Evolutionary conservation across 2,113 vertebrate genomes (phyloP), one percentile per base, ranked within the genome.

Genomic region (Tachysurus fulvidraco): DNA sequence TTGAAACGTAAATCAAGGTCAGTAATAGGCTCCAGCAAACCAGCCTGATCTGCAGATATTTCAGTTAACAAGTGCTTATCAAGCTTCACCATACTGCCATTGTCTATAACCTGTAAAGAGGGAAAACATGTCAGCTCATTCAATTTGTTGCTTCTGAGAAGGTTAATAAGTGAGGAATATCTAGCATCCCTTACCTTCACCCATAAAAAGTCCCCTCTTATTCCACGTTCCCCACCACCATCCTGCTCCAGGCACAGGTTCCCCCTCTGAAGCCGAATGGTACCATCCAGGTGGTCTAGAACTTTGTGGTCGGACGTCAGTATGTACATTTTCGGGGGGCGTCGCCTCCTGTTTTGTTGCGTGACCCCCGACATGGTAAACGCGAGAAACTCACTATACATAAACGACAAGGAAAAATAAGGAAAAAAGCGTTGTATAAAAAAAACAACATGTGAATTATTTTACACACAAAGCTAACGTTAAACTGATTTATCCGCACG

Each of bases 21-120:
- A 1, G 69, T 41, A 1, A 96, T 93, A 0, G 96, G 92, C 86
- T 96, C 95, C 89, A 96, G 82, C 30, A 96, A 89, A 28, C 92
- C 90, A 0, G 85, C 90, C 0, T 93, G 79, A 1, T 93, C 90
- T 1, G 81, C 2, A 0, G 91, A 88, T 8, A 96, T 84, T 19
- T 96, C 95, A 0, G 21, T 57, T 46, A 95, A 91, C 3, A 82
- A 87, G 57, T 83, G 91, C 25, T 76, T 92, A 3, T 95, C 94
- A 21, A 96, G 50, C 90, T 92, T 93, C 21, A 95, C 85, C 89
- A 94, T 84, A 0, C 67, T 25, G 16, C 86, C 89, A 3, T 91
- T 93, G 86, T 96, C 96, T 55, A 95, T 76, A 54, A 96, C 93
- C 94, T 95, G 92, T 30, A 65, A 80, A 46, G 17, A 14, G 12